Base-by-base conservation (phyloP, 2,113 vertebrate species). In the Callithrix jacchus region DNA sequence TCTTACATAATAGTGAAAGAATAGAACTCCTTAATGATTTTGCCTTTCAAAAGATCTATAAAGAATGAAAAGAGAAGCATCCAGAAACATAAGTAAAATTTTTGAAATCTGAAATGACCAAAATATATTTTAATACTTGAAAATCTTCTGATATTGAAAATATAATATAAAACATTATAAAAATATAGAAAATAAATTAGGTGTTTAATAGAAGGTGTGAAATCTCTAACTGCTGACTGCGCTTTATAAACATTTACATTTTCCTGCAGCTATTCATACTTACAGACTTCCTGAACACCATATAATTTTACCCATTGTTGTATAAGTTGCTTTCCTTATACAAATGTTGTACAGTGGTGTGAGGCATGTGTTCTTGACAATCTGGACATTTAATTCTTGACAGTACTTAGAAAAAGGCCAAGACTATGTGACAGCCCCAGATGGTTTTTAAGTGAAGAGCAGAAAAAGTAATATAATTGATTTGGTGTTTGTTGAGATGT, bases 221-320 rank as follows among this genome's bases (percentile, higher is more conserved):
- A 95, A 84, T 90, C 80, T 81, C 83, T 52, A 76, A 54, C 93
- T 91, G 93, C 93, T 93, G 96, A 93, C 95, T 73, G 54, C 56
- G 66, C 71, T 93, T 82, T 88, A 95, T 96, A 97, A 97, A 98
- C 96, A 95, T 97, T 97, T 97, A 97, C 68, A 88, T 97, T 95
- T 96, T 45, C 76, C 81, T 52, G 37, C 58, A 56, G 42, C 32
- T 76, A 47, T 71, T 92, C 96, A 92, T 90, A 64, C 71, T 64
- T 81, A 47, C 0, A 11, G 66, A 92, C 85, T 97, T 96, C 94
- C 97, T 94, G 91, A 89, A 90, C 73, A 37, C 76, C 37, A 61
- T 13, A 91, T 94, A 93, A 83, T 93, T 96, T 91, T 79, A 77
- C 79, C 93, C 95, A 61, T 84, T 94, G 87, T 89, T 96, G 89